Evolutionary conservation across 2,113 vertebrate genomes (phyloP), one percentile per base, ranked within the genome.

Genomic region (Phainopepla nitens): DNA sequence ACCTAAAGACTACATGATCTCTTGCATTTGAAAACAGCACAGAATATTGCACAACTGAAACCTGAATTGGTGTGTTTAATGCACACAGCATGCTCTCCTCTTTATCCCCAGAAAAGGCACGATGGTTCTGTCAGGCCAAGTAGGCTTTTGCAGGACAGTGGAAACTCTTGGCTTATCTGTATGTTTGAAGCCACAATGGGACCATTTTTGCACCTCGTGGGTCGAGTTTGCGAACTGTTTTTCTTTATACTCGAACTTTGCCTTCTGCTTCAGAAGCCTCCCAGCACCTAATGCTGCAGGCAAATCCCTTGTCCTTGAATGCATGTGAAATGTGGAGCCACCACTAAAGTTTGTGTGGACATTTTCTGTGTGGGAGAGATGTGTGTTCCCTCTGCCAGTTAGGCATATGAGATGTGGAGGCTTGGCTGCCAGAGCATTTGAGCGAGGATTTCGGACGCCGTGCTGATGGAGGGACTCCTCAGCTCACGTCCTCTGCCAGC

Each of bases 1-100:
- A 78, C 92, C 72, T 93, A 49, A 92, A 83, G 88, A 29, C 72
- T 75, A 36, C 57, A 69, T 0, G 1, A 90, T 92, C 69, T 72
- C 80, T 49, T 87, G 96, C 88, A 94, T 95, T 77, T 96, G 93
- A 81, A 96, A 96, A 75, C 72, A 90, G 79, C 64, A 28, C 16
- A 78, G 80, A 89, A 90, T 81, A 70, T 70, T 42, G 35, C 39
- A 39, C 21, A 10, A 56, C 27, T 29, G 60, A 87, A 93, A 47
- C 69, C 5, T 14, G 49, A 84, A 41, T 12, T 2, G 3, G 10
- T 78, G 50, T 85, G 44, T 76, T 95, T 89, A 79, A 64, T 47
- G n/a, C 65, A 36, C 65, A 57, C 41, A 42, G 18, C 19, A 15
- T 45, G 51, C 28, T 71, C n/a, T 76, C 41, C 11, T 78, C 36